phyloP scores from a whole-genome alignment of 2,113 vertebrate genomes.

The Taxidea taxus region DNA sequence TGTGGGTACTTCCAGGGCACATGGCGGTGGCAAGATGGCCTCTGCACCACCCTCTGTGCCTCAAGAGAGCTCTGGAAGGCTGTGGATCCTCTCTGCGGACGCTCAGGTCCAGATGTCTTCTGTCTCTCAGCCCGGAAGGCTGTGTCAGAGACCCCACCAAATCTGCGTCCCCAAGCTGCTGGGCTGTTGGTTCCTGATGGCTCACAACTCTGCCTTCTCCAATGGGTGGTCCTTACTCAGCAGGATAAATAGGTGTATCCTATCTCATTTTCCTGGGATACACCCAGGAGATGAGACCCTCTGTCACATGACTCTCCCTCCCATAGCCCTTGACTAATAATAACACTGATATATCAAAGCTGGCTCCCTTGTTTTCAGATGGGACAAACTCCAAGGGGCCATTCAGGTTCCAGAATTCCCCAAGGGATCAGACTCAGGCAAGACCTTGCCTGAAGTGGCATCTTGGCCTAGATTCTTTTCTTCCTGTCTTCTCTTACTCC shows the following conservation, averaged over 20 bases:
- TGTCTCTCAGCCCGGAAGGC: not conserved
- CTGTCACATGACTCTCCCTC: not conserved
- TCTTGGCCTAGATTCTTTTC: not conserved
- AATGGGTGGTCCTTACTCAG: not conserved
- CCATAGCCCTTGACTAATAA: not conserved
- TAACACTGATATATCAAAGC: not conserved
- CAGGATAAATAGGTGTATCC: no score
- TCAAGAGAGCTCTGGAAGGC: not conserved
- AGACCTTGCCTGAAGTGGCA: not conserved
- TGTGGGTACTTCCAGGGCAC: fast-evolving
- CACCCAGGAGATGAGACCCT: not conserved
- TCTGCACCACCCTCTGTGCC: not conserved
- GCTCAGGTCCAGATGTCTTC: no score
- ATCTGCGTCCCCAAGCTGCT: not conserved
- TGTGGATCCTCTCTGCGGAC: not conserved
- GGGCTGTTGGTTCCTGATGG: not conserved
- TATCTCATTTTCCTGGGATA: not conserved
- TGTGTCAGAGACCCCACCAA: not conserved
- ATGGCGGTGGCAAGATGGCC: no score
- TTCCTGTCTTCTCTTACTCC: not conserved
- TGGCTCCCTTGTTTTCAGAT: not conserved
- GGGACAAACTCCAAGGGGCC: not conserved
- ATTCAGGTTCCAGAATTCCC: not conserved
- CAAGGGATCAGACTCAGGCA: not conserved
- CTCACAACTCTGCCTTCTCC: not conserved